Evolutionary conservation across 2,888 invertebrate genomes (phyloP).

Genomic region (Cremastobaeus sp.): DNA sequence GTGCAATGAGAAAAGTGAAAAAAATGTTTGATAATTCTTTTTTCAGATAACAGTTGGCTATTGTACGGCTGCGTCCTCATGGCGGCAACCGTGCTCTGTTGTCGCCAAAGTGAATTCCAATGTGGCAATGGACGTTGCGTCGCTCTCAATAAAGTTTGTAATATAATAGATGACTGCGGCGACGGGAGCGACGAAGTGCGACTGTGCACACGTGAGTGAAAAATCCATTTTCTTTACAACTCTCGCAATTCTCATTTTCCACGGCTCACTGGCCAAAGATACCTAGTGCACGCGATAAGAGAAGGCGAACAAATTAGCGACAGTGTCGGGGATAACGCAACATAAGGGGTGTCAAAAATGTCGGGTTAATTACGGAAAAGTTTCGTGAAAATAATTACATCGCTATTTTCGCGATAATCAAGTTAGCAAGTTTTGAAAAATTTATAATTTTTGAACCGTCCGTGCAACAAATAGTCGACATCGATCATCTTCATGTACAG

Average conservation of each 20-base stretch:
- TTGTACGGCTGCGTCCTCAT: constrained; percentile 70
- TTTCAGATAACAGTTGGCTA: constrained; percentile 73
- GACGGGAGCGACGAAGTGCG: constrained; percentile 88
- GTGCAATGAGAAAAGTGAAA: constrained; percentile 3
- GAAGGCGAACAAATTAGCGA: constrained; percentile 17
- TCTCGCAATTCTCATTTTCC: constrained; percentile 51
- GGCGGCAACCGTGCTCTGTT: constrained; percentile 71
- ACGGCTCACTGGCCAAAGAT: constrained; percentile 22
- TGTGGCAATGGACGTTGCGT: constrained; percentile 82
- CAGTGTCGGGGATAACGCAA: neutral
- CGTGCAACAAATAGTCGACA: too few species aligned
- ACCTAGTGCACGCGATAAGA: constrained; percentile 12
- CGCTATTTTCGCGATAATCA: too few species aligned
- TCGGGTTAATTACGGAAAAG: too few species aligned
- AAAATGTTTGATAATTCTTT: constrained; percentile 28
- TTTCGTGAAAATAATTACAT: too few species aligned
- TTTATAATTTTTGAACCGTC: too few species aligned
- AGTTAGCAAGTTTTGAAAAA: too few species aligned
- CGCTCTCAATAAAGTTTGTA: constrained; percentile 86
- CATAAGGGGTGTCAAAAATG: neutral
- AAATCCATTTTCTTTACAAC: constrained; percentile 41
- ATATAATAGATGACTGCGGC: constrained; percentile 87
- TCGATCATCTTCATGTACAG: too few species aligned
- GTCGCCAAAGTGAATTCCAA: constrained; percentile 80
- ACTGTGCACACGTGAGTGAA: constrained; percentile 87